Conservation (phyloP, 1,140 invertebrate genomes). For the Apolygus lucorum region DNA sequence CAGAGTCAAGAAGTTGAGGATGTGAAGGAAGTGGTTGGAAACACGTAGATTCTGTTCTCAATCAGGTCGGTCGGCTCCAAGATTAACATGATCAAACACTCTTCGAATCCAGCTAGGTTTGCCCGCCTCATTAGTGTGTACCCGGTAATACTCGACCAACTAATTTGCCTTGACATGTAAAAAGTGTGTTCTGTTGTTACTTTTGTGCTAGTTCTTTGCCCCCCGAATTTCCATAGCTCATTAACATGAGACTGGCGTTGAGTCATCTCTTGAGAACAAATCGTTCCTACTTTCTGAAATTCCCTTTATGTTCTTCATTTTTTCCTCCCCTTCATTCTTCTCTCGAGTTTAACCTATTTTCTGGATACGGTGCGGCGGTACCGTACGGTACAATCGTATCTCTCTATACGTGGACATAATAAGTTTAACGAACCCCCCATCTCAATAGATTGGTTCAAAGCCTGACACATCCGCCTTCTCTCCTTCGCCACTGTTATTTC, state of each 20-base stretch:
- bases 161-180: slow-evolving; percentile 20
- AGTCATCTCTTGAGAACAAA: slow-evolving; percentile 4
- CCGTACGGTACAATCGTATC: too few relatives aligned
- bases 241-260: slow-evolving; percentile 2
- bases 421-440: too few relatives aligned
- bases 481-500: too few relatives aligned
- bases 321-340: not conserved
- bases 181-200: slow-evolving; percentile 20
- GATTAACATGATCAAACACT: slow-evolving; percentile 1
- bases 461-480: too few relatives aligned
- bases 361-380: too few relatives aligned
- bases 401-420: too few relatives aligned
- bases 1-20: too few relatives aligned
- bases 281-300: not conserved
- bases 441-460: too few relatives aligned
- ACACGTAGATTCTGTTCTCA: not conserved
- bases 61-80: not conserved
- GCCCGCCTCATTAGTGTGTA: not conserved
- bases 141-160: slow-evolving; percentile 4
- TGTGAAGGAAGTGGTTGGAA: too few relatives aligned
- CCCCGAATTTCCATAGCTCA: slow-evolving; percentile 14
- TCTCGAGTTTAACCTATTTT: too few relatives aligned
- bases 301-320: slow-evolving; percentile 2
- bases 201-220: slow-evolving; percentile 13
- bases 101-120: not conserved